Conservation (phyloP, 2,888 invertebrate genomes). For the Neocrepidodera transversa region DNA sequence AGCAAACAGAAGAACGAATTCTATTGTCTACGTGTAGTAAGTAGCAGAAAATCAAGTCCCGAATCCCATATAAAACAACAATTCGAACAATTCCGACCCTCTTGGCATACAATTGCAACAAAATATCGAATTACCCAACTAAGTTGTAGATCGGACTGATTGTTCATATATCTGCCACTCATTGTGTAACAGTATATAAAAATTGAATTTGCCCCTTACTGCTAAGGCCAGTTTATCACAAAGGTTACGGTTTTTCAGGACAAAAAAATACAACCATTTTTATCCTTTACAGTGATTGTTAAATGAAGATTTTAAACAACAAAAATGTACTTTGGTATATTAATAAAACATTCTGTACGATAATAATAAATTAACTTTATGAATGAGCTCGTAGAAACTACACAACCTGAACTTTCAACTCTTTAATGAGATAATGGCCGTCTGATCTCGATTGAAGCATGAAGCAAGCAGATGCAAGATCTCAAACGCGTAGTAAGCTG, state of each 20-base stretch:
- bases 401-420: constrained; percentile 29
- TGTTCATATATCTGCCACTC: constrained; percentile 32
- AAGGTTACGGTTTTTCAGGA: not conserved
- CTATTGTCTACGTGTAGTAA: constrained; percentile 41
- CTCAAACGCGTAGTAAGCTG: constrained; percentile 5
- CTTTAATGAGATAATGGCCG: constrained; percentile 34
- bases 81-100: constrained; percentile 35
- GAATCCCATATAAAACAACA: constrained; percentile 28
- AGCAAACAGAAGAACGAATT: constrained; percentile 30
- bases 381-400: constrained; percentile 31
- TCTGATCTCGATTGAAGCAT: constrained; percentile 26
- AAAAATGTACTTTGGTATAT: no score
- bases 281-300: no score
- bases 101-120: constrained; percentile 34
- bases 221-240: constrained; percentile 5
- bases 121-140: constrained; percentile 39
- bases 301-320: no score
- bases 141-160: constrained; percentile 32
- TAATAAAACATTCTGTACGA: no score
- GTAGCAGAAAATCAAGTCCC: constrained; percentile 40
- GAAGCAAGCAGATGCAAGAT: constrained; percentile 10
- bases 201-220: constrained; percentile 6
- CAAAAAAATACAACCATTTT: no score
- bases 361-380: constrained; percentile 18
- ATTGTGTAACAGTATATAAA: constrained; percentile 34